Evolutionary conservation across 2,797 vertebrate genomes (phyloP).

Genomic region (Microhierax caerulescens): DNA sequence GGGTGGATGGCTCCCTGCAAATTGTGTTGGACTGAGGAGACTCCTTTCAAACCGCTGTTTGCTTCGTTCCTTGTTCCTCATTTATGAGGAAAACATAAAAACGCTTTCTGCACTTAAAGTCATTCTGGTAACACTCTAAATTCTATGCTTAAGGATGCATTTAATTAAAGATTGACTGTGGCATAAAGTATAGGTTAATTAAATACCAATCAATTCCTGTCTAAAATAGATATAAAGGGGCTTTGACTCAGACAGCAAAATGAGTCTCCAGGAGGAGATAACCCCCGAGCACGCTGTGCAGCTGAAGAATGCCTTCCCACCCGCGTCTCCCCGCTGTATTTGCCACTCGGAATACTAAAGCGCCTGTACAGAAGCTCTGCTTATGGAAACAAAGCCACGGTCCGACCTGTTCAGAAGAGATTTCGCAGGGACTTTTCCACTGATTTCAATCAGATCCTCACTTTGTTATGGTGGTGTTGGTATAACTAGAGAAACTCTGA

Average conservation of each 20-base stretch:
- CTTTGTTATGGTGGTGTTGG: background rate
- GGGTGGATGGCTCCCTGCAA: background rate
- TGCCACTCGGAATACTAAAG: background rate
- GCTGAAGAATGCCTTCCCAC: background rate
- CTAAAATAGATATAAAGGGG: slow-evolving; percentile 19
- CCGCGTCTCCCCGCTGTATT: background rate
- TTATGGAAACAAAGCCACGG: background rate
- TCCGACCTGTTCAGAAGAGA: background rate
- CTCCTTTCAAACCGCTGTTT: background rate
- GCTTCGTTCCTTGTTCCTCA: background rate
- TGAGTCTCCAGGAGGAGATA: slow-evolving; percentile 1
- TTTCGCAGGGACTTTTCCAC: background rate
- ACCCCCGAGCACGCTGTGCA: background rate
- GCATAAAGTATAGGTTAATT: slow-evolving; percentile 62
- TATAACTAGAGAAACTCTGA: background rate
- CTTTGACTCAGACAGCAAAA: slow-evolving; percentile 9
- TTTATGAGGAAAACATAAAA: slow-evolving; percentile 58
- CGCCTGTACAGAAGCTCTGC: background rate
- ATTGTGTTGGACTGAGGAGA: background rate
- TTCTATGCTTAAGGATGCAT: slow-evolving; percentile 52
- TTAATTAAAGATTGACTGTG: slow-evolving; percentile 62
- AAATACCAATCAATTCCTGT: slow-evolving; percentile 45
- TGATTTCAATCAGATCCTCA: background rate
- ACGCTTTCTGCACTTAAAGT: slow-evolving; percentile 10
- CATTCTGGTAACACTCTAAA: slow-evolving; percentile 32